Percentiles rank a stretch among this genome's conserved stretches.
phyloP scores from a whole-genome alignment of 2,888 invertebrate species.

The Drosophila siamana region DNA sequence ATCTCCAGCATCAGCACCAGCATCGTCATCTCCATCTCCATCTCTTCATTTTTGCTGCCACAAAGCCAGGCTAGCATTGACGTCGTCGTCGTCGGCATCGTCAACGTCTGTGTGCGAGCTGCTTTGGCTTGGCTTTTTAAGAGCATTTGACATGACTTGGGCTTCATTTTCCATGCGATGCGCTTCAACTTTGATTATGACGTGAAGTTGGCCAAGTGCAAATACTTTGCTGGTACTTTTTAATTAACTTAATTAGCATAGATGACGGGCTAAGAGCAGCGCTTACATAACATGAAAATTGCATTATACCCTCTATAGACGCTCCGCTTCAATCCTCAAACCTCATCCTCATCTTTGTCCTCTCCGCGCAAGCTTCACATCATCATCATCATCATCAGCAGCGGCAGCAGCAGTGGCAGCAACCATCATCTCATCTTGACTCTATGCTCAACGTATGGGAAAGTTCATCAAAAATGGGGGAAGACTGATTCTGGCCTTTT shows the following conservation, averaged over 20 bases:
- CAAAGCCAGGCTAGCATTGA: slow-evolving; percentile 33
- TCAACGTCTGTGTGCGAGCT: slow-evolving; percentile 10
- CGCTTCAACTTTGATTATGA: slow-evolving; percentile 78
- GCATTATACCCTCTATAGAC: slow-evolving; percentile 58
- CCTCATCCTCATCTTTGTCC: not conserved
- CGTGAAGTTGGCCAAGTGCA: slow-evolving; percentile 79
- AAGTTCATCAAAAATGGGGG: slow-evolving; percentile 38
- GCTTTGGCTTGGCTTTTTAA: slow-evolving; percentile 66
- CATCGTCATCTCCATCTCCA: slow-evolving; percentile 17
- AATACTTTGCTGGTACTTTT: slow-evolving; percentile 79
- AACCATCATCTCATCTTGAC: too few species aligned
- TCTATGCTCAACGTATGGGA: slow-evolving; percentile 34
- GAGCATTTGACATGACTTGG: slow-evolving; percentile 78
- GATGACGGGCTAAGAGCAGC: slow-evolving; percentile 74
- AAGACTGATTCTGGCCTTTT: slow-evolving; percentile 42
- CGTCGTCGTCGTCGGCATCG: slow-evolving; percentile 2
- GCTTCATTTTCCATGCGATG: slow-evolving; percentile 57
- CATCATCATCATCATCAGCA: slow-evolving; percentile 1
- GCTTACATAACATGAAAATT: slow-evolving; percentile 77
- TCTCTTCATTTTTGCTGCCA: slow-evolving; percentile 31
- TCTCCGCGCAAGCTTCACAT: not conserved
- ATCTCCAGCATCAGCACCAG: slow-evolving; percentile 31
- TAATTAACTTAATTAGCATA: slow-evolving; percentile 79
- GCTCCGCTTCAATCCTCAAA: not conserved
- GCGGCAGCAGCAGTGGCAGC: too few species aligned